Evolutionary conservation across 2,888 invertebrate species (phyloP).

Genomic region (Craniophora ligustri): DNA sequence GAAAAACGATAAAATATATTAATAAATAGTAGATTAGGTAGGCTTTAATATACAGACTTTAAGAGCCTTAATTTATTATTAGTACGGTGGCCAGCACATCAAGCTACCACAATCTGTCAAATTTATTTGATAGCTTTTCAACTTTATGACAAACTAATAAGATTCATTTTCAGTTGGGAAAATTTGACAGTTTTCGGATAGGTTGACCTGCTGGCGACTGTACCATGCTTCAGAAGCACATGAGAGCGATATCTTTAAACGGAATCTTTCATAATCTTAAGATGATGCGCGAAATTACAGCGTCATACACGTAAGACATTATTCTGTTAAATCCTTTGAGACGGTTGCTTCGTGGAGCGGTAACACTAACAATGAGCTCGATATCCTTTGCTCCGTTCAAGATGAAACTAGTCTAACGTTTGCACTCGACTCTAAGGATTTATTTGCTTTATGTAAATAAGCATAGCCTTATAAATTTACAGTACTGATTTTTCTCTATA

Average conservation of each 20-base stretch:
- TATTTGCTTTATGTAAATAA: slow-evolving; percentile 9
- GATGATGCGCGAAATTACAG: slow-evolving; percentile 22
- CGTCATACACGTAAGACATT: slow-evolving; percentile 21
- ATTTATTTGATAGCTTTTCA: too few relatives aligned
- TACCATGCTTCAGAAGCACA: background rate
- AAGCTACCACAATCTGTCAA: too few relatives aligned
- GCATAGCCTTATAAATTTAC: background rate
- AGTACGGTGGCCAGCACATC: too few relatives aligned
- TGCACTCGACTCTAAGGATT: slow-evolving; percentile 30
- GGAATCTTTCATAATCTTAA: slow-evolving; percentile 11
- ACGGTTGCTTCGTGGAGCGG: slow-evolving; percentile 14
- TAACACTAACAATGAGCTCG: slow-evolving; percentile 32
- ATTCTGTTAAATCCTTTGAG: slow-evolving; percentile 39
- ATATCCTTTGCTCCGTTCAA: slow-evolving; percentile 37
- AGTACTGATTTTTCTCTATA: too few relatives aligned
- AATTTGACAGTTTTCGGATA: too few relatives aligned
- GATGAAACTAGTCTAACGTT: slow-evolving; percentile 29
- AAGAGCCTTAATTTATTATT: background rate
- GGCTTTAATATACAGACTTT: too few relatives aligned
- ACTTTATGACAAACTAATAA: too few relatives aligned
- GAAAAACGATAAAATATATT: too few relatives aligned
- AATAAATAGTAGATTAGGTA: too few relatives aligned
- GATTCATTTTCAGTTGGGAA: too few relatives aligned
- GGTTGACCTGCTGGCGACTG: too few relatives aligned
- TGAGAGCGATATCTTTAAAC: background rate